A percentile compares a stretch with the other conserved stretches of the same genome.
Conservation (phyloP, 1,140 invertebrate genomes). For the Drosophila rhopaloa region DNA sequence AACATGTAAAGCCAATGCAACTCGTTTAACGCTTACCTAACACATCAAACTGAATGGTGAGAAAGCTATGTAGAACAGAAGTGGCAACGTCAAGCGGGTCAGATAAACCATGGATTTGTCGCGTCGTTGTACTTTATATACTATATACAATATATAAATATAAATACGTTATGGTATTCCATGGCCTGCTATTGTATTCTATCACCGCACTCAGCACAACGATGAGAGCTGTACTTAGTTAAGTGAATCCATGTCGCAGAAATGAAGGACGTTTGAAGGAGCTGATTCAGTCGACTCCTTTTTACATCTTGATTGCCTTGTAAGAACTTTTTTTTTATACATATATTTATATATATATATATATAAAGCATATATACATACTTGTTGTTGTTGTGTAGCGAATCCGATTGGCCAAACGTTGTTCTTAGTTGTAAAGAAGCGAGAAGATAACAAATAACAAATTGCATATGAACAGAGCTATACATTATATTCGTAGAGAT, state of each 20-base stretch:
- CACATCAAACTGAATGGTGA: constrained; percentile 26
- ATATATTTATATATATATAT: constrained; percentile 6
- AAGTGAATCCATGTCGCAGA: constrained; percentile 20
- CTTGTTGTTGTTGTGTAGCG: constrained; percentile 54
- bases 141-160: constrained; percentile 21
- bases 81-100: constrained; percentile 23
- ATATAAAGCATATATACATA: constrained; percentile 16
- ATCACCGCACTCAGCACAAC: constrained; percentile 25
- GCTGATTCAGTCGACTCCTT: not conserved
- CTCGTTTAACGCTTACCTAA: constrained; percentile 54
- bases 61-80: not conserved
- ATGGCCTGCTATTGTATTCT: constrained; percentile 25
- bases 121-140: constrained; percentile 24
- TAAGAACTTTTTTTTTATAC: constrained; percentile 14
- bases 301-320: constrained; percentile 32
- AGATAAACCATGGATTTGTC: constrained; percentile 18
- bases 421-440: constrained; percentile 33
- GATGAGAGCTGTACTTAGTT: constrained; percentile 37
- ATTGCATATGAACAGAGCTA: constrained; percentile 22
- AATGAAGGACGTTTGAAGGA: not conserved
- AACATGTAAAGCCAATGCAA: constrained; percentile 43
- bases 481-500: constrained; percentile 24
- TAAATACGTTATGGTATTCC: constrained; percentile 24
- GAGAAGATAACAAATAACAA: constrained; percentile 1
- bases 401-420: constrained; percentile 61